Evolutionary conservation across 2,888 invertebrate species (phyloP), one percentile per base, ranked within the genome.

Genomic region (Vandiemenella viatica): DNA sequence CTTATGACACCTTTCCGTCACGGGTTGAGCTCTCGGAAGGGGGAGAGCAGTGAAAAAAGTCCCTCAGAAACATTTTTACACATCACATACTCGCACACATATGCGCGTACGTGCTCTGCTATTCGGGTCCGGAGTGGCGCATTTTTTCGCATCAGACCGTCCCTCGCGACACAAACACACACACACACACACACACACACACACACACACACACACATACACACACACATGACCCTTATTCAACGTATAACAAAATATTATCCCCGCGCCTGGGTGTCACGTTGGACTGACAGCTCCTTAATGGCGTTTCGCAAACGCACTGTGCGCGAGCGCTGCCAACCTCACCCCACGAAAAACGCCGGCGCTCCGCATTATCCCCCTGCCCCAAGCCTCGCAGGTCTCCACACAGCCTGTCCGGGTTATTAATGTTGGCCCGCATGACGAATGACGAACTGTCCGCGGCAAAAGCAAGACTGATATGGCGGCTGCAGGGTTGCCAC

Each of bases 381-480:
- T 32, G 13, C 32, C 32, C 32, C 32, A n/a, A 13, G 32, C 32
- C n/a, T 13, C 32, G n/a, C 32, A 32, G 46, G 49, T 49, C 47
- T 49, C 53, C 51, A 48, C 49, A 37, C 32, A 38, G 43, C 10
- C 32, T 32, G 45, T 48, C 49, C 46, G 32, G 49, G 54, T 53
- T 54, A 54, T 54, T 54, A 53, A 67, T 68, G 68, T 65, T 64
- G 61, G 57, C 61, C 67, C 67, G 67, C 67, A 66, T 67, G 68
- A 69, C 68, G 68, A 68, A 69, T 69, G 68, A 69, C 67, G 68
- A 65, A 67, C 66, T 68, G 69, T 68, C 69, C 68, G 65, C 68
- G 67, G 52, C 54, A 63, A 66, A 67, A 69, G 66, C 67, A 68
- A 69, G 69, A 69, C 67, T 66, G 67, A 69, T 69, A 68, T 63